phyloP scores from a whole-genome alignment of 2,797 vertebrate genomes.

The Hylomyscus alleni region DNA sequence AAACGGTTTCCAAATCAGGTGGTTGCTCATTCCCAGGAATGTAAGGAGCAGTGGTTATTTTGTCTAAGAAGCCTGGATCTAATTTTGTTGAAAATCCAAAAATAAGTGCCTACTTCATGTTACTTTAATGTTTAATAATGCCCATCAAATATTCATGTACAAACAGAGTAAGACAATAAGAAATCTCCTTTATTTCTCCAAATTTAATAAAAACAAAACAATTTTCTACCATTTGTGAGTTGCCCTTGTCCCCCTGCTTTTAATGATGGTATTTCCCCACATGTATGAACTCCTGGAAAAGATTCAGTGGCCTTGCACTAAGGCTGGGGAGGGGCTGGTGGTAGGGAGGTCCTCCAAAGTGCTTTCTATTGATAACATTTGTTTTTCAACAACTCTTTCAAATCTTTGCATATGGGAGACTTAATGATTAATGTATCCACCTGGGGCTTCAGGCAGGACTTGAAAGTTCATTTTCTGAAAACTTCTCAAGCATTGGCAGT shows the following conservation, averaged over 20 bases:
- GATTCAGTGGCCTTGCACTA: slow-evolving; percentile 66
- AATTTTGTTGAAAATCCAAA: slow-evolving; percentile 97
- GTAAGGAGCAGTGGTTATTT: slow-evolving; percentile 92
- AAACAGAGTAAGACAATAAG: slow-evolving; percentile 86
- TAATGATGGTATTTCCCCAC: slow-evolving; percentile 75
- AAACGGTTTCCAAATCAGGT: slow-evolving; percentile 90
- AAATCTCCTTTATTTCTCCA: slow-evolving; percentile 85
- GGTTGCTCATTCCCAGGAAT: slow-evolving; percentile 86
- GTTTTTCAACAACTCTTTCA: slow-evolving; percentile 75
- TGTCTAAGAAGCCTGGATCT: slow-evolving; percentile 95
- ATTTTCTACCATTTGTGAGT: slow-evolving; percentile 86
- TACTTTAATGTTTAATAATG: slow-evolving; percentile 96
- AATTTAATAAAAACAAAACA: slow-evolving; percentile 86
- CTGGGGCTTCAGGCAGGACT: slow-evolving; percentile 84
- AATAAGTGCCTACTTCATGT: slow-evolving; percentile 96
- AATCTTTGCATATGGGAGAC: slow-evolving; percentile 78
- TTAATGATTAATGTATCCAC: slow-evolving; percentile 84
- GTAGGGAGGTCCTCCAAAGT: slow-evolving; percentile 28
- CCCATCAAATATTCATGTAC: slow-evolving; percentile 87
- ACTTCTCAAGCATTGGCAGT: not conserved
- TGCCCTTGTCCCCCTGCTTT: slow-evolving; percentile 83
- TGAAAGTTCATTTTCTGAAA: slow-evolving; percentile 86
- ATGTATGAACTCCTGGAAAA: slow-evolving; percentile 72
- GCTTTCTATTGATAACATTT: slow-evolving; percentile 43
- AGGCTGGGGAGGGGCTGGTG: not conserved